These are phyloP conservation scores for Caenorhabditis elegans DNA, from an alignment of 1,140 invertebrate species.

Conservation along the genomic window WBcel235 BX284606.5:421501-422000, in stretches of 20 bases:
- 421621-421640: neutral
- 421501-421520: neutral
- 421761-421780: neutral
- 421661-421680: neutral
- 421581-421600: no score
- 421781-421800: constrained; percentile 14
- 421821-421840: neutral
- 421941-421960: constrained; percentile 39
- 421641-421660: neutral
- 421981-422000: constrained; percentile 40
- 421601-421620: neutral
- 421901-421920: constrained; percentile 28
- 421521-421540: no score
- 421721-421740: constrained; percentile 38
- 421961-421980: constrained; percentile 30
- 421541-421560: neutral
- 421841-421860: constrained; percentile 43
- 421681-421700: neutral
- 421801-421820: constrained; percentile 30
- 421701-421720: constrained; percentile 17
- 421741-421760: neutral
- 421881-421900: neutral
- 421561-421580: no score
- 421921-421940: constrained; percentile 39
- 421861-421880: no score